Conservation (phyloP, 2,888 invertebrate genomes). For the Tineola bisselliella region DNA sequence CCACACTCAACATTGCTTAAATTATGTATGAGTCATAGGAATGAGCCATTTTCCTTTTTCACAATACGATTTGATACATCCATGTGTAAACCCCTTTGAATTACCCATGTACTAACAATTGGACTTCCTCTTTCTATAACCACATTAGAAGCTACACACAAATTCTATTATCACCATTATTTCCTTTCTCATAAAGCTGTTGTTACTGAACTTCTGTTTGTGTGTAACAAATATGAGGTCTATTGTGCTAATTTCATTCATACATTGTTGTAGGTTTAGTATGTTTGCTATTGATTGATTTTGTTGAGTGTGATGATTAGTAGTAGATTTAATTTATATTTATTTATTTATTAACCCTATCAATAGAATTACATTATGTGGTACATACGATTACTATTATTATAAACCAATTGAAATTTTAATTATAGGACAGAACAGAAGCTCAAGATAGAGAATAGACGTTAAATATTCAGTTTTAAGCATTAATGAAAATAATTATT, state of each 20-base stretch:
- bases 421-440: too few species aligned
- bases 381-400: too few species aligned
- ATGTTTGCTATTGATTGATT: background rate
- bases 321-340: too few species aligned
- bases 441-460: too few species aligned
- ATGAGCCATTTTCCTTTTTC: too few species aligned
- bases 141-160: background rate
- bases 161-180: background rate
- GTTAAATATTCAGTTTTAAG: too few species aligned
- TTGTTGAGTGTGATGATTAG: background rate
- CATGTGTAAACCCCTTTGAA: background rate
- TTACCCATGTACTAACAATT: background rate
- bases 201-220: background rate
- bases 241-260: constrained; percentile 8
- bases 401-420: too few species aligned
- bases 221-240: background rate
- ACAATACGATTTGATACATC: background rate
- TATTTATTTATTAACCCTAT: too few species aligned
- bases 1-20: too few species aligned
- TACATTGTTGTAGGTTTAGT: background rate
- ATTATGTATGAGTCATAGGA: too few species aligned
- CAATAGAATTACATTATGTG: too few species aligned
- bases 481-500: too few species aligned
- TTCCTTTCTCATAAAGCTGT: background rate
- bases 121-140: background rate